Evolutionary conservation across 64 coral and sea anemone species (phyloP), one percentile per base, ranked within the genome.

Genomic region (Porites australiensis): DNA sequence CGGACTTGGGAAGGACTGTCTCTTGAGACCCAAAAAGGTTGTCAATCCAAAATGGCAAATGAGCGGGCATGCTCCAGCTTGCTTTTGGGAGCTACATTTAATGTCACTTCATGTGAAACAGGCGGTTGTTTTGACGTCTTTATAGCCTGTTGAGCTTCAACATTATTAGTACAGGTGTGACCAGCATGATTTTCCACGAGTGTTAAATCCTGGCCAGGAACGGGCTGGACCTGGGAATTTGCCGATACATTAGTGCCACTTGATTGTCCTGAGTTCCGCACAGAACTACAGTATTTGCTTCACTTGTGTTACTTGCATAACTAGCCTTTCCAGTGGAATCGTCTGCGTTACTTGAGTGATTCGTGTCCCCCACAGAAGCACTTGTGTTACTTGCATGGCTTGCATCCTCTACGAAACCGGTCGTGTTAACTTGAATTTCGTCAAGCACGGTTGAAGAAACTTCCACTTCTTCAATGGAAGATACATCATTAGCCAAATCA

Each of bases 41-140:
- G 69, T 87, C 83, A 20, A 70, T 87, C 83, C 83, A 87, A 60
- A 9, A 12, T n/a, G 48, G 62, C 79, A 61, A 82, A 65, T 12
- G 58, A 11, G 22, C n/a, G 49, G 8, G 52, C 23, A 14, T 37
- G 27, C 27, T 37, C 27, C 27, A 37, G 27, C 27, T 37, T 37
- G 27, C 27, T 1, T 37, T 37, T 37, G 1, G 27, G 27, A 37
- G 27, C 27, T 37, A 37, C 27, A 37, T 37, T 37, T 37, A 37
- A 37, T 37, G 27, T 37, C 27, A 37, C 27, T 37, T 37, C 27
- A 37, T 37, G 27, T 37, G 27, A 37, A 37, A 37, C 27, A 37
- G 27, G 27, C 27, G 27, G 27, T 37, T 37, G 27, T 37, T 37
- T 37, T 37, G 27, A 37, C 27, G 27, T 37, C 27, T 37, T 37